Evolutionary conservation across 2,888 invertebrate species (phyloP).

Genomic region (Pilophorus perplexus): DNA sequence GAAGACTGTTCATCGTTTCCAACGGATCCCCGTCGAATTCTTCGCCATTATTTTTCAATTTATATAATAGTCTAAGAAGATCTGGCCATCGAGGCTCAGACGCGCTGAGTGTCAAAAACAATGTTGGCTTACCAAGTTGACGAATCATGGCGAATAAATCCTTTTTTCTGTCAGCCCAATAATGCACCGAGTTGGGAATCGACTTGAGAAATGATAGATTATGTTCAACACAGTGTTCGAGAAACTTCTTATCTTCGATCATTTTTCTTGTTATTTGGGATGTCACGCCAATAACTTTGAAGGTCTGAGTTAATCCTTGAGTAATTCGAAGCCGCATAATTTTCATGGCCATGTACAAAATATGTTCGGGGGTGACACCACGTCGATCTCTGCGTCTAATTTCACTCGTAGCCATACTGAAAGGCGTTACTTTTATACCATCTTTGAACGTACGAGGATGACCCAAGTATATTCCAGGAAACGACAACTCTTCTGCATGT

Average conservation of each 20-base stretch:
- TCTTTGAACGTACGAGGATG: conserved; percentile 24
- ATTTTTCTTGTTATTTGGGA: conserved; percentile 50
- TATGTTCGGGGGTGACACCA: conserved; percentile 49
- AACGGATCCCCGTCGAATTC: conserved; percentile 17
- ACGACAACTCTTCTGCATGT: conserved; percentile 28
- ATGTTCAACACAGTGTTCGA: conserved; percentile 50
- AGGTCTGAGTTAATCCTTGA: conserved; percentile 21
- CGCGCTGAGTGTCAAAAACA: conserved; percentile 36
- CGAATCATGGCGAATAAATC: conserved; percentile 46
- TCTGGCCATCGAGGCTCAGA: conserved; percentile 22
- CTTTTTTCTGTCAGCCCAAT: conserved; percentile 34
- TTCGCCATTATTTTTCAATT: conserved; percentile 7
- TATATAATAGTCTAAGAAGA: conserved; percentile 13
- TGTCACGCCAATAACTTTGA: conserved; percentile 35
- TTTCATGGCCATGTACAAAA: conserved; percentile 53
- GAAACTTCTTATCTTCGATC: conserved; percentile 50
- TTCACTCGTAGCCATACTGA: conserved; percentile 45
- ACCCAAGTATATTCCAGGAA: conserved; percentile 30
- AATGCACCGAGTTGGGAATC: too few relatives aligned
- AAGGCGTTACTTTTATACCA: conserved; percentile 6
- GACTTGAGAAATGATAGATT: conserved; percentile 39
- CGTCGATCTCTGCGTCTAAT: conserved; percentile 52
- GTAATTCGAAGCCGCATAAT: conserved; percentile 49
- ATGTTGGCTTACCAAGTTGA: conserved; percentile 32
- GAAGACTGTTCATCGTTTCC: conserved; percentile 20